These are phyloP conservation scores for Lordiphosa clarofinis DNA, from an alignment of 1,140 invertebrate species.

Conservation along the genomic window DNA sequence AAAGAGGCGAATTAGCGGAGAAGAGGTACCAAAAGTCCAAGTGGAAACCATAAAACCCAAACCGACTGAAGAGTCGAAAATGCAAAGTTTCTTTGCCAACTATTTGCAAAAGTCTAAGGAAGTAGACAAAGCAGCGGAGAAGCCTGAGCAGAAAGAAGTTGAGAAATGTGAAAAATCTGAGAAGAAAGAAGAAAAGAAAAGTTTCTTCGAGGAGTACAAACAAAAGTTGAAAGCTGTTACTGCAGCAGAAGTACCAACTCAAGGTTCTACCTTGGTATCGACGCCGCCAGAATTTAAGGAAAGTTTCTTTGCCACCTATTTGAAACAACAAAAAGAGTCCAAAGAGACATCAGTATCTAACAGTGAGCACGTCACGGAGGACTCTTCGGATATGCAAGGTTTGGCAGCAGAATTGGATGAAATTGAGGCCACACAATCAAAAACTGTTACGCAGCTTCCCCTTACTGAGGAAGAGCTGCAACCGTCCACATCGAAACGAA, in stretches of 20 bases:
- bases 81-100: slow-evolving; percentile 56
- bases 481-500: slow-evolving; percentile 50
- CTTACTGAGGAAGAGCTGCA: slow-evolving; percentile 38
- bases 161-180: no score
- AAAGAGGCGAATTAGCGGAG: slow-evolving; percentile 49
- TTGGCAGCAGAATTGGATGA: slow-evolving; percentile 55
- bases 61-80: slow-evolving; percentile 44
- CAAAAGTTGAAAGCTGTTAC: slow-evolving; percentile 36
- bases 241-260: background rate
- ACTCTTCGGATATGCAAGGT: slow-evolving; percentile 30
- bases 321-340: slow-evolving; percentile 39
- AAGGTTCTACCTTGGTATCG: slow-evolving; percentile 10
- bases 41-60: slow-evolving; percentile 37
- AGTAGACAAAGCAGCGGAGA: slow-evolving; percentile 1
- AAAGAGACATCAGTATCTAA: background rate
- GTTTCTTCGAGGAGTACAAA: slow-evolving; percentile 49
- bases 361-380: slow-evolving; percentile 1
- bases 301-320: slow-evolving; percentile 62
- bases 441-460: background rate
- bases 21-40: slow-evolving; percentile 22
- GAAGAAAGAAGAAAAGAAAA: slow-evolving; percentile 23
- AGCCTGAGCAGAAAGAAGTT: background rate
- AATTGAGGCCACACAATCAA: slow-evolving; percentile 29
- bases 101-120: slow-evolving; percentile 47
- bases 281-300: slow-evolving; percentile 48